These are phyloP conservation scores for Chamaetylas fuelleborni DNA, from an alignment of 2,113 vertebrate species.

Conservation along the genomic window DNA sequence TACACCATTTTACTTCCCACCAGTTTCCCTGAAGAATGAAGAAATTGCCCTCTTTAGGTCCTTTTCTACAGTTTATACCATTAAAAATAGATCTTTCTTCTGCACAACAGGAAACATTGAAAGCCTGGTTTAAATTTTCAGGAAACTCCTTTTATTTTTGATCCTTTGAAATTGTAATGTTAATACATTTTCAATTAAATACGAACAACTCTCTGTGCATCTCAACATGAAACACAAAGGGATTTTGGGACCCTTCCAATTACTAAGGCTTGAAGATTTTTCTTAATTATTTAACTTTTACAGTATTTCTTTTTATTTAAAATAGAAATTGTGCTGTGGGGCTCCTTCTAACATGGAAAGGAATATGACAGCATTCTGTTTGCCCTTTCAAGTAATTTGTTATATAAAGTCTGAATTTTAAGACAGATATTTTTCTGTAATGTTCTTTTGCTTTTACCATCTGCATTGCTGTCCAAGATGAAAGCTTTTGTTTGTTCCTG, in stretches of 20 bases:
- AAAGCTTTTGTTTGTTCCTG: neutral
- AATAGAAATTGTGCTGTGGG: neutral
- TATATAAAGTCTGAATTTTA: neutral
- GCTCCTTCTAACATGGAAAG: neutral
- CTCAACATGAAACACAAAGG: constrained; percentile 54
- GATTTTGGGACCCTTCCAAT: constrained; percentile 52
- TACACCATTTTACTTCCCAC: constrained; percentile 41
- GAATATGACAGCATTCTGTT: neutral
- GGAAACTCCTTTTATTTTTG: constrained; percentile 62
- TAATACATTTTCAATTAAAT: constrained; percentile 69
- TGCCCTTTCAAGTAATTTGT: neutral
- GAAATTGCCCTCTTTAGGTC: constrained; percentile 56
- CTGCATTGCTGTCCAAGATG: neutral
- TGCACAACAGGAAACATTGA: constrained; percentile 54
- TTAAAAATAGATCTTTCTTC: constrained; percentile 61
- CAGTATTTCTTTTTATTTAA: constrained; percentile 24
- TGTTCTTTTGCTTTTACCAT: neutral
- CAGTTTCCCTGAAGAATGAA: constrained; percentile 47
- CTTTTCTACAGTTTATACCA: constrained; percentile 41
- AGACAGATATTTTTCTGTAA: neutral
- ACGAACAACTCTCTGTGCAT: constrained; percentile 43
- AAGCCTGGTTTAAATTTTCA: constrained; percentile 59
- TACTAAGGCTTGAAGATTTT: constrained; percentile 37
- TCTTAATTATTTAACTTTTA: constrained; percentile 50
- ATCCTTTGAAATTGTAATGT: constrained; percentile 58